phyloP scores from a whole-genome alignment of 2,797 vertebrate species.

The Sebastes itinus region DNA sequence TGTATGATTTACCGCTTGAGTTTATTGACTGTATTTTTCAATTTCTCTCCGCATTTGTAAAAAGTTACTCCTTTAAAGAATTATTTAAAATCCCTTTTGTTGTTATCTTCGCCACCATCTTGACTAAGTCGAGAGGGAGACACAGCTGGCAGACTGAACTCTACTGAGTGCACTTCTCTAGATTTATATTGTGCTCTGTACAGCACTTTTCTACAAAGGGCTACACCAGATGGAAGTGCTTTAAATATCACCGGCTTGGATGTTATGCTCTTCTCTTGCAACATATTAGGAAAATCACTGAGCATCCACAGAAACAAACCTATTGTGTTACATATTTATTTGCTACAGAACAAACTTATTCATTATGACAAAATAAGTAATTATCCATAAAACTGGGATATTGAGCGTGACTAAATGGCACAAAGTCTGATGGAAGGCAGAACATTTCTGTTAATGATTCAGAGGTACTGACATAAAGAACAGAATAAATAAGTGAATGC shows the following conservation, averaged over 20 bases:
- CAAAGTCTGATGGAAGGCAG: slow-evolving; percentile 4
- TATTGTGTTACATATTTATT: slow-evolving; percentile 36
- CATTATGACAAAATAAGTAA: slow-evolving; percentile 42
- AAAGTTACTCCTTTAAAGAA: no score
- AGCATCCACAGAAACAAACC: not conserved
- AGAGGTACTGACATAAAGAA: not conserved
- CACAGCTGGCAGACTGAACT: not conserved
- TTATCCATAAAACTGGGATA: not conserved
- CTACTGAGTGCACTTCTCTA: not conserved
- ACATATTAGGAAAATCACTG: not conserved
- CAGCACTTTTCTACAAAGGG: not conserved
- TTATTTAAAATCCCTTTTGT: no score
- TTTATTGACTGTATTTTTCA: no score
- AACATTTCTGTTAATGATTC: not conserved
- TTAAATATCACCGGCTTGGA: not conserved
- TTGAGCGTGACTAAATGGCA: slow-evolving; percentile 11
- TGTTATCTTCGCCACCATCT: no score
- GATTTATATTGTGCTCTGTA: not conserved
- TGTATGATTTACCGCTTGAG: no score
- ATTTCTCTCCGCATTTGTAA: no score
- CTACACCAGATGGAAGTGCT: not conserved
- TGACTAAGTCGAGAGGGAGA: not conserved
- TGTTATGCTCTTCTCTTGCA: not conserved
- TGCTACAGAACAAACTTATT: slow-evolving; percentile 13
- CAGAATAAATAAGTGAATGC: slow-evolving; percentile 3